phyloP scores from a whole-genome alignment of 2,113 vertebrate genomes.

The Psephotus haematonotus region DNA sequence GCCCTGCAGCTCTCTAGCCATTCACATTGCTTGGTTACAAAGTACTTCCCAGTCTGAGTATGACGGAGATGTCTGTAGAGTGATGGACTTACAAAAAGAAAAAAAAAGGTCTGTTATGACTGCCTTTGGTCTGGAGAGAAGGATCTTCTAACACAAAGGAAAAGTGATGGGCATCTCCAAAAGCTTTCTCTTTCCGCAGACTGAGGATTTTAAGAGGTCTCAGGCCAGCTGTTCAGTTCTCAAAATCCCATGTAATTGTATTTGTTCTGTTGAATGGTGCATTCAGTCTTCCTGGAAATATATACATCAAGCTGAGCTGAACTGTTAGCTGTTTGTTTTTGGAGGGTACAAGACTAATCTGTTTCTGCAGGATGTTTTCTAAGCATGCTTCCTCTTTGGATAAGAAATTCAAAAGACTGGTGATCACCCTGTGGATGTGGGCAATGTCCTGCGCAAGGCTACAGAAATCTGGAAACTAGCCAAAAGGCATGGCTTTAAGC shows the following conservation, averaged over 20 bases:
- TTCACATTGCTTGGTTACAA: background rate
- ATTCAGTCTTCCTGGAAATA: background rate
- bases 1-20: background rate
- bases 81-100: background rate
- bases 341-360: background rate
- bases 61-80: background rate
- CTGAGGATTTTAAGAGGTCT: background rate
- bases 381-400: background rate
- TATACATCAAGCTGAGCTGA: background rate
- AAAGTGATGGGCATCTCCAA: background rate
- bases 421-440: background rate
- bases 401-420: background rate
- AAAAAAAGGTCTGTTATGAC: rapidly evolving
- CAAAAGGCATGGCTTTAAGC: background rate
- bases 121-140: background rate
- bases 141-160: background rate
- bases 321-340: background rate
- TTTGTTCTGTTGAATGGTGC: background rate
- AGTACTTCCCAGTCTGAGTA: background rate
- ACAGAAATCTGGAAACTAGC: background rate
- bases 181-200: background rate
- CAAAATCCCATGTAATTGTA: background rate
- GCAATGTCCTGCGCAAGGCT: background rate
- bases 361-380: background rate
- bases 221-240: background rate